A percentile compares a stretch with the other conserved stretches of the same genome.
These are phyloP conservation scores for Dastarcus helophoroides DNA, from an alignment of 2,888 invertebrate species.

Conservation along the genomic window DNA sequence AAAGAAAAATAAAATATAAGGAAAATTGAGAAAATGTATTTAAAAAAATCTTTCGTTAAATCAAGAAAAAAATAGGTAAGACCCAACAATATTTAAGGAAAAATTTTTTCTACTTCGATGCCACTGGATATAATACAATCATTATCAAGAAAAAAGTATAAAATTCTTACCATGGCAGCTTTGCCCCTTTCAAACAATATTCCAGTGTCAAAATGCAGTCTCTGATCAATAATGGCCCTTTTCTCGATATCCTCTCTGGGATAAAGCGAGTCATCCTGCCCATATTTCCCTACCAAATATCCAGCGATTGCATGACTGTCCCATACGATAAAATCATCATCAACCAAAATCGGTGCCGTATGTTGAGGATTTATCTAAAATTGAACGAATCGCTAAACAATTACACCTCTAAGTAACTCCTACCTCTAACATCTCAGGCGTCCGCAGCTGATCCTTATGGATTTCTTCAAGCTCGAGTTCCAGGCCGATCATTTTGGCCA, in stretches of 20 bases:
- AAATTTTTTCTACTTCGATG: too few relatives aligned
- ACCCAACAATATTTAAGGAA: too few relatives aligned
- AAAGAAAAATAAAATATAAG: too few relatives aligned
- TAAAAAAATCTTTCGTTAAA: too few relatives aligned
- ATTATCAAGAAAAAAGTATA: conserved; percentile 6
- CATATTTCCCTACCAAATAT: conserved; percentile 27
- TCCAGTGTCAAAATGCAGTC: conserved; percentile 43
- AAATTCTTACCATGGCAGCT: conserved; percentile 40
- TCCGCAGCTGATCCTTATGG: conserved; percentile 34
- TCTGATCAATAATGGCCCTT: conserved; percentile 42
- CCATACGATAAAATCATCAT: conserved; percentile 41
- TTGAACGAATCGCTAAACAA: background rate
- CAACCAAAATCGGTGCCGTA: conserved; percentile 46
- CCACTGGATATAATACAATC: background rate
- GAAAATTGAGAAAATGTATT: too few relatives aligned
- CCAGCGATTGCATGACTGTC: conserved; percentile 42
- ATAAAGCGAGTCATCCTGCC: conserved; percentile 40
- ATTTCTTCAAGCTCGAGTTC: conserved; percentile 38
- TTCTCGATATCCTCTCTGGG: conserved; percentile 40
- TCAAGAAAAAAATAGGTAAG: too few relatives aligned
- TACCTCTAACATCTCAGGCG: conserved; percentile 37
- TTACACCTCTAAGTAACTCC: background rate
- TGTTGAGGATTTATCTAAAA: conserved; percentile 42
- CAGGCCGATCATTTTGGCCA: conserved; percentile 38
- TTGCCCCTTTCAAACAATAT: conserved; percentile 38